Evolutionary conservation across 2,888 invertebrate genomes (phyloP).

Genomic region (Stomorhina lunata): DNA sequence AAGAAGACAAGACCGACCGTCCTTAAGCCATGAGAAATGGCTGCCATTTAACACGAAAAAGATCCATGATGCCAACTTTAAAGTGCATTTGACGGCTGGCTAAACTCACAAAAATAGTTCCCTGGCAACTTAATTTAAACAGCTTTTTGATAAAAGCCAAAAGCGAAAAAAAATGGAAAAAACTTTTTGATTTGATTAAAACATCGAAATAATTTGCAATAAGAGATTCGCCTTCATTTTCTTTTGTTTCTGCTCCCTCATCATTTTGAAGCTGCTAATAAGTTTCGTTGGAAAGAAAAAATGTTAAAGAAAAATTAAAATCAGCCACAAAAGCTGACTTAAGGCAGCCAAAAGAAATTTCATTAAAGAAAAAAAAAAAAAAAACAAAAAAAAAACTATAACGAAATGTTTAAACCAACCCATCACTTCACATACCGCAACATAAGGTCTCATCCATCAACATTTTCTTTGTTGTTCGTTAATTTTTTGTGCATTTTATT

Average conservation of each 20-base stretch:
- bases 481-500: background rate
- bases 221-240: background rate
- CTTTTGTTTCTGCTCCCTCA: background rate
- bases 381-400: background rate
- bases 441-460: constrained; percentile 3
- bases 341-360: background rate
- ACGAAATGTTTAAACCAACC: constrained; percentile 1
- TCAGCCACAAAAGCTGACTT: background rate
- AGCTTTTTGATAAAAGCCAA: background rate
- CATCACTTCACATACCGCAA: background rate
- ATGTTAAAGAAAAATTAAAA: background rate
- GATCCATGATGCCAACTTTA: constrained; percentile 5
- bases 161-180: background rate
- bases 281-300: background rate
- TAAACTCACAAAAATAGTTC: constrained; percentile 1
- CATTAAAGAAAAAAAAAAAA: too few species aligned
- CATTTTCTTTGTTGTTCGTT: constrained; percentile 10
- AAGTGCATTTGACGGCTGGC: constrained; percentile 37
- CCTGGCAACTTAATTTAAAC: constrained; percentile 7
- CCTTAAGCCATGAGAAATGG: constrained; percentile 40
- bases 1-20: background rate
- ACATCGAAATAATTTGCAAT: background rate
- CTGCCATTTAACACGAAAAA: constrained; percentile 44
- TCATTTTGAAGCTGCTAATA: background rate
- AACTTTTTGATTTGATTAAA: constrained; percentile 8